A percentile compares a stretch with the other conserved stretches of the same genome.
phyloP scores from a whole-genome alignment of 2,888 invertebrate species.

The Eupithecia dodoneata region DNA sequence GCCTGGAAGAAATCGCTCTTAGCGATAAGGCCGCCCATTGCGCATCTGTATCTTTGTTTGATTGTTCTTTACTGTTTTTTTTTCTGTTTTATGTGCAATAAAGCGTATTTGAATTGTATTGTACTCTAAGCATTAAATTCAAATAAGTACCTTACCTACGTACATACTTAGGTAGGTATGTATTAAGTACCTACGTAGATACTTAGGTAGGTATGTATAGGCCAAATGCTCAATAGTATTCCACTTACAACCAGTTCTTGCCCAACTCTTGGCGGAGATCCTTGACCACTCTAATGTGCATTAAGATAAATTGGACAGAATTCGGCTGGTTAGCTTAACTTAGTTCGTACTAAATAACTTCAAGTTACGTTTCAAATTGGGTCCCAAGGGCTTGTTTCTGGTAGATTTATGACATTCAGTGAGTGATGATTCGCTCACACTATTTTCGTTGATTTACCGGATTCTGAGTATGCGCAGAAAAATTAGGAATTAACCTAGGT shows the following conservation, averaged over 20 bases:
- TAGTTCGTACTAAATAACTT: constrained; percentile 1
- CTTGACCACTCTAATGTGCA: constrained; percentile 38
- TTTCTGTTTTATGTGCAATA: too few species aligned
- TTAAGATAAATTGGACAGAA: constrained; percentile 27
- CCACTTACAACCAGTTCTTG: constrained; percentile 40
- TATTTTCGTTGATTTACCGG: neutral
- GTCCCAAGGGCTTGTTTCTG: neutral
- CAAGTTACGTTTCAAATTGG: neutral
- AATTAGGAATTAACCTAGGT: too few species aligned
- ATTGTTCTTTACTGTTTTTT: too few species aligned
- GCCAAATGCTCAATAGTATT: neutral
- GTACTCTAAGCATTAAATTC: too few species aligned
- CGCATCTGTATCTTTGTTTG: too few species aligned
- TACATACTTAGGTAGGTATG: neutral
- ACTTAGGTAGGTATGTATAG: neutral
- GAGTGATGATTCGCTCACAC: neutral
- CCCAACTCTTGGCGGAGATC: constrained; percentile 40
- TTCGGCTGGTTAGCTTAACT: constrained; percentile 12
- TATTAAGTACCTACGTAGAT: neutral
- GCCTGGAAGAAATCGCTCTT: too few species aligned
- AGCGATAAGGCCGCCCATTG: too few species aligned
- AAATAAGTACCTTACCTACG: neutral
- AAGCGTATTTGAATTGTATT: too few species aligned
- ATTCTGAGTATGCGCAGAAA: too few species aligned
- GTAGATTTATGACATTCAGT: neutral